Evolutionary conservation across 1,140 invertebrate species (phyloP).

Genomic region (Atopsyche davidsoni): DNA sequence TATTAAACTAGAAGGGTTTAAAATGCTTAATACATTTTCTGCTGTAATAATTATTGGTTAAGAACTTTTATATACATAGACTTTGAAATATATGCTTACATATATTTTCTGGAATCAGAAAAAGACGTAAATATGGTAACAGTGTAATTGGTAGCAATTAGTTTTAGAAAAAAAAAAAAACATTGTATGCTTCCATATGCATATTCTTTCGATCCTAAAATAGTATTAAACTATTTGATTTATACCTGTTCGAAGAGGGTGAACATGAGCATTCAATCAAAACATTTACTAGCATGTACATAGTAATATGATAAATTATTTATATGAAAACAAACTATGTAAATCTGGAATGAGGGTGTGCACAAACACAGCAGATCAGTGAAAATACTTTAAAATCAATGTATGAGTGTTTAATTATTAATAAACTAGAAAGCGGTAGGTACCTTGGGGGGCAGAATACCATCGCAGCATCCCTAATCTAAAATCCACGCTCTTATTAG

Average conservation of each 20-base stretch:
- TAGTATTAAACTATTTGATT: background rate
- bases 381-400: conserved; percentile 12
- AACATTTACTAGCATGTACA: conserved; percentile 18
- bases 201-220: background rate
- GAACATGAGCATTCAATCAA: conserved; percentile 21
- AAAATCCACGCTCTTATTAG: conserved; percentile 25
- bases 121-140: too few species aligned
- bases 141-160: too few species aligned
- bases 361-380: conserved; percentile 26
- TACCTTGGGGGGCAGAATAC: conserved; percentile 27
- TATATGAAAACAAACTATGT: conserved; percentile 10
- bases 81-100: too few species aligned
- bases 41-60: too few species aligned
- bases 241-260: background rate
- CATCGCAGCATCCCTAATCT: conserved; percentile 27
- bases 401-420: conserved; percentile 14
- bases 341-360: conserved; percentile 18
- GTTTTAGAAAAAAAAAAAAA: too few species aligned
- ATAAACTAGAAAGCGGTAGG: conserved; percentile 27
- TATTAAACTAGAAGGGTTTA: too few species aligned
- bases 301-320: conserved; percentile 4
- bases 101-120: too few species aligned
- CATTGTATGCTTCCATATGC: background rate
- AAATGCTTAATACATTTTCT: too few species aligned
- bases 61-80: too few species aligned